Base-by-base conservation (phyloP, 2,113 vertebrate genomes). In the Calonectris borealis region DNA sequence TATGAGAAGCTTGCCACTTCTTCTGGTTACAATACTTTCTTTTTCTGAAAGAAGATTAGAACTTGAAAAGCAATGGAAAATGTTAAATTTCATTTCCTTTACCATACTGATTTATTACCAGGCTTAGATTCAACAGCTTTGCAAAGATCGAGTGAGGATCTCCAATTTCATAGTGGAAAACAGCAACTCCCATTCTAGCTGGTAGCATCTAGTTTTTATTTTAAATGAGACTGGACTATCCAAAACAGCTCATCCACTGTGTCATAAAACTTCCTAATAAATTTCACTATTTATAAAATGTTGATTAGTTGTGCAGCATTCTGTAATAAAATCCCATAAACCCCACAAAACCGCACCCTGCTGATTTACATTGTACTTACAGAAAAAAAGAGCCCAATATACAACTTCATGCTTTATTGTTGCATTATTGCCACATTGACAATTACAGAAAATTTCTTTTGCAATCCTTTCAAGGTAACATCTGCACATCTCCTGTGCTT, bases 391-490 rank as follows among this genome's bases (percentile, higher is more conserved):
- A 87, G 68, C 21, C 68, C 36, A 77, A 25, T 75, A 88, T 40
- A 82, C 31, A 93, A 81, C 66, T 76, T 71, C 51, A 78, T 64
- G 90, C 71, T 97, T 96, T 97, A 96, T 95, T 96, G 77, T 91
- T 96, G 88, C 25, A 42, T 85, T 88, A 77, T 62, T 76, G 83
- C 51, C 72, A 86, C 44, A 58, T 2, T 31, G 55, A 71, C 70
- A 81, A 68, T 77, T 87, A 81, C 86, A 91, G 81, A 54, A 88
- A 88, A 92, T 40, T 73, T 85, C 16, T 83, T 90, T 77, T 90
- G 78, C 55, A 86, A 44, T 73, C 34, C 73, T 76, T 93, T 94
- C 51, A 85, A 86, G 49, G 48, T 66, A 92, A 90, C 51, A 77
- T 32, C 34, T 46, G 31, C 94, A 86, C 48, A 88, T 38, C 31